Evolutionary conservation across 2,113 vertebrate genomes (phyloP).

Genomic region (Bubo bubo): DNA sequence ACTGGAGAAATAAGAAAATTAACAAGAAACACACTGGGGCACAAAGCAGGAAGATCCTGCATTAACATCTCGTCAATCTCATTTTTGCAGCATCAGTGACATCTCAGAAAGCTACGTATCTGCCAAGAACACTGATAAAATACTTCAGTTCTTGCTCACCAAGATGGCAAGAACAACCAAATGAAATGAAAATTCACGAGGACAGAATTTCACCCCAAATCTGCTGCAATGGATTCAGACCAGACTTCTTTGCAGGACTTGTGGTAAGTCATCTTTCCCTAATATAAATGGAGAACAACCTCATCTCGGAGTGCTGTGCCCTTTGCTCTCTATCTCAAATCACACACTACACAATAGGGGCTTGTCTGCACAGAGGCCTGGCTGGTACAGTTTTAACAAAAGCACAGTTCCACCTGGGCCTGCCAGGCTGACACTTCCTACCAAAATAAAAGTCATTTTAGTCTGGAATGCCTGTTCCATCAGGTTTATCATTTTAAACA

Average conservation of each 20-base stretch:
- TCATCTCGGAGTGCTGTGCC: background rate
- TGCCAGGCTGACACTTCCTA: background rate
- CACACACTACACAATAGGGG: background rate
- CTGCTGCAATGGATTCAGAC: background rate
- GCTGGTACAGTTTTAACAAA: background rate
- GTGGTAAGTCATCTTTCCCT: background rate
- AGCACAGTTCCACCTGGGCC: background rate
- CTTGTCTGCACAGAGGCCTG: background rate
- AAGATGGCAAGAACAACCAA: background rate
- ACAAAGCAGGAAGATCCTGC: background rate
- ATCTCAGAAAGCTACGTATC: background rate
- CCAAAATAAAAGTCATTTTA: background rate
- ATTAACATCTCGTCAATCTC: background rate
- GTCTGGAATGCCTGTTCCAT: background rate
- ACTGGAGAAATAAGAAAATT: background rate
- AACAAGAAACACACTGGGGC: background rate
- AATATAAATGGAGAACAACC: background rate
- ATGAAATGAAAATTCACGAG: background rate
- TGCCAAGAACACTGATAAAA: background rate
- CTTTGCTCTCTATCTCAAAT: background rate
- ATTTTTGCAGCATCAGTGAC: background rate
- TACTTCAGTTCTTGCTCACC: background rate
- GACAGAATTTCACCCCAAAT: background rate
- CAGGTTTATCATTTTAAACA: background rate
- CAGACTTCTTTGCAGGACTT: background rate